Evolutionary conservation across 2,888 invertebrate genomes (phyloP).

Genomic region (Pandemis corylana): DNA sequence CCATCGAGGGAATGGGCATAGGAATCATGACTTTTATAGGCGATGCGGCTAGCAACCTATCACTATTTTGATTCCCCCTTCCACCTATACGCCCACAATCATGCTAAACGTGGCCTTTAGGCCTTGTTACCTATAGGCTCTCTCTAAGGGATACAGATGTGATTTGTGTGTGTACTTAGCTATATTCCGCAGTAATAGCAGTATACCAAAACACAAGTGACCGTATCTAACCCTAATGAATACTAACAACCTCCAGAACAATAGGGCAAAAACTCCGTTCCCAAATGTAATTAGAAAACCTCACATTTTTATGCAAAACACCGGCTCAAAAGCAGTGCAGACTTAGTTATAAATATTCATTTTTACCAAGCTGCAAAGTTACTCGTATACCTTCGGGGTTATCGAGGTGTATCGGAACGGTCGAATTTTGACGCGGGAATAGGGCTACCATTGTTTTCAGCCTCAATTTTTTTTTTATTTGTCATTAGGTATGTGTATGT

Average conservation of each 20-base stretch:
- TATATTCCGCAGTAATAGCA: background rate
- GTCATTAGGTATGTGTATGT: too few species aligned
- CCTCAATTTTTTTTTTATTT: too few species aligned
- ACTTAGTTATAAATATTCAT: constrained; percentile 19
- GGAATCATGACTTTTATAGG: too few species aligned
- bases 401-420: constrained; percentile 33
- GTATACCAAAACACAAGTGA: background rate
- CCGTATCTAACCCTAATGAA: background rate
- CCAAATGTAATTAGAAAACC: constrained; percentile 8
- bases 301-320: constrained; percentile 17
- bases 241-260: background rate
- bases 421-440: constrained; percentile 29
- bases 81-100: too few species aligned
- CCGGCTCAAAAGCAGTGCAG: constrained; percentile 19
- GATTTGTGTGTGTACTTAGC: background rate
- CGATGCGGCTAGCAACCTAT: too few species aligned
- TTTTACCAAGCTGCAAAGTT: constrained; percentile 14
- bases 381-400: constrained; percentile 19
- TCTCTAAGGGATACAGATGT: too few species aligned
- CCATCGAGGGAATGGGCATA: too few species aligned
- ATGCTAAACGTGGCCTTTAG: too few species aligned
- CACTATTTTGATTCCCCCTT: too few species aligned
- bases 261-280: background rate
- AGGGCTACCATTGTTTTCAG: background rate
- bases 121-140: too few species aligned